Evolutionary conservation across 2,113 vertebrate genomes (phyloP).

Genomic region (Pelecanus crispus): DNA sequence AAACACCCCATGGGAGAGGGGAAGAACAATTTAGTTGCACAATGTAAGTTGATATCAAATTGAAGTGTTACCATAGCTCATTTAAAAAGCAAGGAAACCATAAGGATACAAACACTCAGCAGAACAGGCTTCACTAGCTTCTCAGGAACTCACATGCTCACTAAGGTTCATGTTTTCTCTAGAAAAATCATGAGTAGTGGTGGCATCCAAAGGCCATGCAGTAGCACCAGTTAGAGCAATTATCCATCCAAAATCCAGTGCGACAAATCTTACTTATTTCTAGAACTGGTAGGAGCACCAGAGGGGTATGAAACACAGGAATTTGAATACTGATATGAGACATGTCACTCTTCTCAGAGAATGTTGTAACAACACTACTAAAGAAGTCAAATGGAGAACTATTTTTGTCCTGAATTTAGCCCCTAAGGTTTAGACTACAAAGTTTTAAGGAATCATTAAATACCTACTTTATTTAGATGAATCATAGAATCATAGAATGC

Average conservation of each 20-base stretch:
- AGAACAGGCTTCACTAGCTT: background rate
- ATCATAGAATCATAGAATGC: too few species aligned
- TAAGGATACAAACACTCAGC: background rate
- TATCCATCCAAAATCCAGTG: background rate
- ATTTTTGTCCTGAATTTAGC: background rate
- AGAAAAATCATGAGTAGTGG: background rate
- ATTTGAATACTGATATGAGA: background rate
- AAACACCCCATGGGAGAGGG: background rate
- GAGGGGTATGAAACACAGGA: background rate
- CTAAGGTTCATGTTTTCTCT: background rate
- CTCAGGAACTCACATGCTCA: rapidly evolving
- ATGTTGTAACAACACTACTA: background rate
- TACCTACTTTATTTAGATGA: background rate
- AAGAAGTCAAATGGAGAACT: background rate
- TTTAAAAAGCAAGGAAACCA: background rate
- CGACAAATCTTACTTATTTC: background rate
- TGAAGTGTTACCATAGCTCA: background rate
- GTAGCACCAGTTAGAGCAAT: background rate
- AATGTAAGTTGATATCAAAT: background rate
- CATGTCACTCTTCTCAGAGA: background rate
- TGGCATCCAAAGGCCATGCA: background rate
- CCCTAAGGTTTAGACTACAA: background rate
- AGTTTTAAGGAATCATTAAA: background rate
- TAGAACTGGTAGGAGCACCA: background rate
- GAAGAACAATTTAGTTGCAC: background rate